A percentile compares a stretch with the other conserved stretches of the same genome.
Conservation (phyloP, 1,140 invertebrate species). For the Brachionus rubens region DNA sequence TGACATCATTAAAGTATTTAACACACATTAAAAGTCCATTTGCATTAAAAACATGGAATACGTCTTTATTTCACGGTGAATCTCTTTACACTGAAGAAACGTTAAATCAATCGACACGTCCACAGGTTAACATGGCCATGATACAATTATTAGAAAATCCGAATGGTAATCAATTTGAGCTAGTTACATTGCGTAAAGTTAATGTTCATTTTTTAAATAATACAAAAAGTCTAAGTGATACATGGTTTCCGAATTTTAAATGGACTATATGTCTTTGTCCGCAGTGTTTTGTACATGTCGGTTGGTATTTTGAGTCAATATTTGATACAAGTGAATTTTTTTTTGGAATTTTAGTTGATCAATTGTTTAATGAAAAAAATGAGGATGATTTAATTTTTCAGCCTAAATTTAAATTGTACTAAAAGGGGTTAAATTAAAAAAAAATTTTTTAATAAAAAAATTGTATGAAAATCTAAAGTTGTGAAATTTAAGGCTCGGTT, state of each 20-base stretch:
- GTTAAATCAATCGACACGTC: not conserved
- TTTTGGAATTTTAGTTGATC: not conserved
- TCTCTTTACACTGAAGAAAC: not conserved
- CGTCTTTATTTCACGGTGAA: not conserved
- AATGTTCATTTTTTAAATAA: slow-evolving; percentile 22
- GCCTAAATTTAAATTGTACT: not conserved
- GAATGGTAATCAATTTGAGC: not conserved
- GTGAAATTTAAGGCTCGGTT: too few relatives aligned
- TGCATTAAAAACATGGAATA: slow-evolving; percentile 24
- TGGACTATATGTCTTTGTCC: slow-evolving; percentile 18
- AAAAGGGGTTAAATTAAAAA: too few relatives aligned
- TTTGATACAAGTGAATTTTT: slow-evolving; percentile 9
- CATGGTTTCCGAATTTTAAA: slow-evolving; percentile 15
- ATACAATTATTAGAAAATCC: slow-evolving; percentile 18
- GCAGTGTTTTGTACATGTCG: slow-evolving; percentile 1
- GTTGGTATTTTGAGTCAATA: slow-evolving; percentile 28
- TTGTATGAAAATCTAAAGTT: too few relatives aligned
- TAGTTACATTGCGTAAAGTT: not conserved
- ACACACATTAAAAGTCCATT: not conserved
- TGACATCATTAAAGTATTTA: not conserved
- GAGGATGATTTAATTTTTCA: not conserved
- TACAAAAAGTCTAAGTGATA: slow-evolving; percentile 10
- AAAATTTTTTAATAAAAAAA: too few relatives aligned
- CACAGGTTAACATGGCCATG: not conserved
- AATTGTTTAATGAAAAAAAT: not conserved